Evolutionary conservation across 2,797 vertebrate species (phyloP), one percentile per base, ranked within the genome.

Genomic region (Geotria australis): DNA sequence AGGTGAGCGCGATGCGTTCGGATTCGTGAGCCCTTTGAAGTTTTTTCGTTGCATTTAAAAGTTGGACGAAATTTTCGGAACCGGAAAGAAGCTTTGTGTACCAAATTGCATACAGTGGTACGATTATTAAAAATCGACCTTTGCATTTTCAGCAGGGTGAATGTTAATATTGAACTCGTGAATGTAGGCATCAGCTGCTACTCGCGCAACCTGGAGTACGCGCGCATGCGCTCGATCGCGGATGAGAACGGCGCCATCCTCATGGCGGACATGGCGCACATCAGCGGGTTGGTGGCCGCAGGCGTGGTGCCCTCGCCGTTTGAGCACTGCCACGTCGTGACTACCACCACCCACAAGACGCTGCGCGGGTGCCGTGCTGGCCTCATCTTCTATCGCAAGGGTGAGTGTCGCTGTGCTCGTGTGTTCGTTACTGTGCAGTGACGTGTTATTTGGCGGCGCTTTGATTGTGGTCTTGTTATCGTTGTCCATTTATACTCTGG

Each of bases 281-380:
- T 98, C 69, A 94, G 89, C 0, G 91, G 91, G 24, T 63, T 98
- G 62, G 82, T 96, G 66, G 85, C 81, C 0, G 85, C 85, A 0
- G 78, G 78, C 0, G 75, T 93, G 48, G 75, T 88, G 57, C 85
- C 88, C 1, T 84, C 89, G 0, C 91, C 89, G 2, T 98, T 98
- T 1, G 76, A 83, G 2, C 60, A 82, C 73, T 80, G 81, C 10
- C 80, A 98, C 3, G 66, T 98, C 0, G 81, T 95, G 62, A 72
- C 84, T 60, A 95, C 89, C 45, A 96, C 89, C 2, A 96, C 89
- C 1, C 89, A 96, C 73, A 98, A 98, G 68, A 98, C 88, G 1
- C 66, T 98, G 64, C 68, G 91, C n/a, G 91, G 89, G 67, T 96
- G 86, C 70, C 77, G 89, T 1, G 72, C 86, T 0, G 91, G 88